Percentiles rank a stretch among this genome's conserved stretches.
Conservation (phyloP, 2,113 vertebrate species). For the Bos indicus region DNA sequence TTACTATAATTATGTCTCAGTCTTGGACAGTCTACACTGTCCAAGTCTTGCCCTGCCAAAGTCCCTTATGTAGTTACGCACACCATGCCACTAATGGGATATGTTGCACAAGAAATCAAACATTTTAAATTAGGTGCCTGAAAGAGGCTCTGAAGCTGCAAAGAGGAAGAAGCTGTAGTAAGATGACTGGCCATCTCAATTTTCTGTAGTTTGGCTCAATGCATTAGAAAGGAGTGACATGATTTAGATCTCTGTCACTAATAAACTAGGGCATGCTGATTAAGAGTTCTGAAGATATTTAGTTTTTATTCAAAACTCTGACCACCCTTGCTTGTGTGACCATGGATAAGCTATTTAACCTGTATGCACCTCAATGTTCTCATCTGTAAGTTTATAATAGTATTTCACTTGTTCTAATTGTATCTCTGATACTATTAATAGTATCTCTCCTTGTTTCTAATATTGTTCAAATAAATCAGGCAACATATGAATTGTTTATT, state of each 20-base stretch:
- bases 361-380: background rate
- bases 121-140: background rate
- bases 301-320: background rate
- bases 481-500: background rate
- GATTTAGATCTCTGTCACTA: background rate
- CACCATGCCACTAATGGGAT: background rate
- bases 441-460: background rate
- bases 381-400: background rate
- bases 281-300: background rate
- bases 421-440: background rate
- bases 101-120: background rate
- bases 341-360: background rate
- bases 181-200: background rate
- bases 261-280: background rate
- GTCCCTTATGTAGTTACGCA: background rate
- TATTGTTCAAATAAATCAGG: background rate
- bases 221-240: background rate
- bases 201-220: background rate
- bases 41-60: conserved; percentile 56
- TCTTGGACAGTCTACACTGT: conserved; percentile 49
- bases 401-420: background rate
- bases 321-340: background rate
- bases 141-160: background rate
- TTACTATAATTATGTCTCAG: conserved; percentile 61
- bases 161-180: background rate